Evolutionary conservation across 2,888 invertebrate species (phyloP).

Genomic region (Timema cristinae): DNA sequence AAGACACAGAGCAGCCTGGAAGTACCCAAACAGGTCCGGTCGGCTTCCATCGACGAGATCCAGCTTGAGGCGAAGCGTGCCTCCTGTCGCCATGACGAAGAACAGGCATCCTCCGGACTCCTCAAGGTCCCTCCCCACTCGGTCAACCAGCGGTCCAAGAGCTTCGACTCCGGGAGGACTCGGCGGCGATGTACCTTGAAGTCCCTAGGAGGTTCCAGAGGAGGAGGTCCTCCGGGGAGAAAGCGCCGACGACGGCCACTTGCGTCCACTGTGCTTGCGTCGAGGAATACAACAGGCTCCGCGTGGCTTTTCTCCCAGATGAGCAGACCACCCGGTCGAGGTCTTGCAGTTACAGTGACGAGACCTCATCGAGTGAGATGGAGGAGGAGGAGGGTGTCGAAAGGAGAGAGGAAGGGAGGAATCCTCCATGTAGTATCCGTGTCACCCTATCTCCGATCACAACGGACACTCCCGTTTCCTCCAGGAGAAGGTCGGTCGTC

Average conservation of each 20-base stretch:
- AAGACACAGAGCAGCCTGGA: conserved; percentile 88
- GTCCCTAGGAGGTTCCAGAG: conserved; percentile 52
- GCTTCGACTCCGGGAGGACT: conserved; percentile 61
- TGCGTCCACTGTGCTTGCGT: conserved; percentile 63
- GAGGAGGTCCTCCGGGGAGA: conserved; percentile 49
- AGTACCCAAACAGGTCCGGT: conserved; percentile 85
- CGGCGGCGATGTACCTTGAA: conserved; percentile 52
- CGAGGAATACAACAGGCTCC: conserved; percentile 25
- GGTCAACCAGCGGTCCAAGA: conserved; percentile 65
- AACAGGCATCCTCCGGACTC: conserved; percentile 32
- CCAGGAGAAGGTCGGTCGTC: conserved; percentile 67
- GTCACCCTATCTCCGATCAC: conserved; percentile 53
- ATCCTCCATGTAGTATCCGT: conserved; percentile 50
- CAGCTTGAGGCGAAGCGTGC: conserved; percentile 69
- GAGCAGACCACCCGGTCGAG: conserved; percentile 18
- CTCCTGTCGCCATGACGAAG: conserved; percentile 43
- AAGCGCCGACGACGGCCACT: conserved; percentile 23
- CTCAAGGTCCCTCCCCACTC: conserved; percentile 32
- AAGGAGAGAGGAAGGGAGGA: conserved; percentile 51
- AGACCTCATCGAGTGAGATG: conserved; percentile 31
- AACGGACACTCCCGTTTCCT: conserved; percentile 30
- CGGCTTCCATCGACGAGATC: conserved; percentile 87
- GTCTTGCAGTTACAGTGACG: conserved; percentile 51
- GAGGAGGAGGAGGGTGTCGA: conserved; percentile 42
- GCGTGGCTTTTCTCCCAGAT: conserved; percentile 1